Base-by-base conservation (phyloP, 1,140 invertebrate genomes). In the Drosophila watanabei region DNA sequence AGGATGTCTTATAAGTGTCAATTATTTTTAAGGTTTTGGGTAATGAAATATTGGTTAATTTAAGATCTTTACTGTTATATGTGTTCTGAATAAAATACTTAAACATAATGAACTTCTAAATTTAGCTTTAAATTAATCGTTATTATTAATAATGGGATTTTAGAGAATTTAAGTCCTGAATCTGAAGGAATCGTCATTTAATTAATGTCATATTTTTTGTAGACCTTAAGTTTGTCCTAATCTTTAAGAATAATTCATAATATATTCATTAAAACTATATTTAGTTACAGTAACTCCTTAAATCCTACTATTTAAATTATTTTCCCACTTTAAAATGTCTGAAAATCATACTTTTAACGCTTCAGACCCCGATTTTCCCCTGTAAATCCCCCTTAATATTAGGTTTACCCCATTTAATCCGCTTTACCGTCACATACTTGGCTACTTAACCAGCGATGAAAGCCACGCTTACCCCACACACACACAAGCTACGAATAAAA, bases 401-500 rank as follows among this genome's bases (percentile, higher is more conserved):
- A 65, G 18, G 43, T 33, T 37, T 65, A 33, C n/a, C 62, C 35
- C 18, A 24, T 41, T 16, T 51, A 76, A 49, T 75, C 71, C 20
- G 41, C 43, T 39, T 45, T n/a, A 33, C 37, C 35, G 56, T 59
- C 52, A 58, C 30, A 39, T 46, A 64, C 35, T 75, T 54, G 79
- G 24, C 82, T 82, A 81, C 64, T 87, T 79, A 83, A 60, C 75
- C n/a, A 43, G 65, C 65, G 58, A 52, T 54, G 52, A 64, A 51
- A 75, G 61, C 61, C 13, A 49, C 54, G 57, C 65, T 62, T 48
- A 48, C 65, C 61, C 66, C 65, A 61, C 52, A 39, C 13, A 35
- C 30, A 62, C 58, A 49, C 48, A 65, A 49, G 52, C 52, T 18
- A 37, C 1, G 52, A 24, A 24, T n/a, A 56, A 43, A 79, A 51